Evolutionary conservation across 2,797 vertebrate genomes (phyloP).

Genomic region (Amazona finschi): DNA sequence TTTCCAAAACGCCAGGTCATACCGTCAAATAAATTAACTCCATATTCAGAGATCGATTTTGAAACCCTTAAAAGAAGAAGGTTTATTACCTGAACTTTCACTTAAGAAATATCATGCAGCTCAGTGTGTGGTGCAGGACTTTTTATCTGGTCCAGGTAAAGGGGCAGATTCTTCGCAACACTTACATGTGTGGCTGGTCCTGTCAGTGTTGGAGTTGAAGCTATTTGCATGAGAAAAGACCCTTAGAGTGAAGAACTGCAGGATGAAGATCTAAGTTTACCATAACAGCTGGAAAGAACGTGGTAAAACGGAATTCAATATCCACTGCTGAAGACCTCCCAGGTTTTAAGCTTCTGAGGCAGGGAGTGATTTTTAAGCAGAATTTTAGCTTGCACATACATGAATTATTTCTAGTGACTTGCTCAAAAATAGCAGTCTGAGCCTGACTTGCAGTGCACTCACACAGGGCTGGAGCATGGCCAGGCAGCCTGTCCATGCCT

Average conservation of each 20-base stretch:
- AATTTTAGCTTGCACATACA: not conserved
- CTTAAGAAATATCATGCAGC: not conserved
- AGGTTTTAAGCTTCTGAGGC: not conserved
- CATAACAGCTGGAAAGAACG: not conserved
- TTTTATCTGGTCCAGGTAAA: not conserved
- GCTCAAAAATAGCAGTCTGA: conserved; percentile 22
- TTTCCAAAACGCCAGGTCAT: not conserved
- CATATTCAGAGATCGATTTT: not conserved
- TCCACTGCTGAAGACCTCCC: not conserved
- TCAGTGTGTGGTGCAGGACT: not conserved
- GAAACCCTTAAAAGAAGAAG: not conserved
- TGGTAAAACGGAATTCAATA: not conserved
- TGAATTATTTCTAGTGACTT: conserved; percentile 53
- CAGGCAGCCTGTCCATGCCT: not conserved
- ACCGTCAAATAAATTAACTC: not conserved
- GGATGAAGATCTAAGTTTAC: not conserved
- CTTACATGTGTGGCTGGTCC: not conserved
- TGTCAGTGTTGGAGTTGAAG: not conserved
- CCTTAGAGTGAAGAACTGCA: not conserved
- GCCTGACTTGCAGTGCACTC: not conserved
- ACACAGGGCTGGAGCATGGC: not conserved
- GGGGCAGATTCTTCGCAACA: not conserved
- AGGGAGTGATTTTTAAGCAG: conserved; percentile 12
- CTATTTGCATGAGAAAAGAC: not conserved
- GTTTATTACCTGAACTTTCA: not conserved